Conservation (phyloP, 2,797 vertebrate genomes). For the Sebastes oblongus region DNA sequence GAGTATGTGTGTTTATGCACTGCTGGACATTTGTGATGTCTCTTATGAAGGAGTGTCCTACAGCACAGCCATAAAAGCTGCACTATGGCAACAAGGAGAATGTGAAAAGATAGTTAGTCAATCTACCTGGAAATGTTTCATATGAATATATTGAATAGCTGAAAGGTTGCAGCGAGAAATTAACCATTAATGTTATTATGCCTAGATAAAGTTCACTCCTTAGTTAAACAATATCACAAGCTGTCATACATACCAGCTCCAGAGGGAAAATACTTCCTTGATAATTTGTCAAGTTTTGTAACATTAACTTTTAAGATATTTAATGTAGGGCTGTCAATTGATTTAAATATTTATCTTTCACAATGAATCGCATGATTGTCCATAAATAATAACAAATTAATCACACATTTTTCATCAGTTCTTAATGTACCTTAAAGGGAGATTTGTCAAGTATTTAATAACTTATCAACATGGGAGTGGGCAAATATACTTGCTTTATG, state of each 20-base stretch:
- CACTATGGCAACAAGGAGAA: background rate
- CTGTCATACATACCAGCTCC: background rate
- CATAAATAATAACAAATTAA: no score
- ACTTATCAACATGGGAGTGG: no score
- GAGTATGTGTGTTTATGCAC: background rate
- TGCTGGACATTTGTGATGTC: constrained; percentile 4
- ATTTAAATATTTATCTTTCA: no score
- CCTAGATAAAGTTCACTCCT: background rate
- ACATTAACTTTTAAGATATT: background rate
- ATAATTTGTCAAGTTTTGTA: background rate
- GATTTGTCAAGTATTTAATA: no score
- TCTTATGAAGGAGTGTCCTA: background rate
- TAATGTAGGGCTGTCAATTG: no score
- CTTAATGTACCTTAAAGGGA: no score
- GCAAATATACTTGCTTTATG: no score
- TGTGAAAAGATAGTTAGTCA: background rate
- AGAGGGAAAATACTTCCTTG: background rate
- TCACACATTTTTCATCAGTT: no score
- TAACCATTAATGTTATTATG: background rate
- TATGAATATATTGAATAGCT: background rate
- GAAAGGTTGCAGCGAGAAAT: background rate
- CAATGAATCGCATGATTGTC: no score
- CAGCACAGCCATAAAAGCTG: background rate
- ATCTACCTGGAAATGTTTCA: constrained; percentile 4
- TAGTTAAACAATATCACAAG: constrained; percentile 19